Evolutionary conservation across 2,113 vertebrate species (phyloP), one percentile per base, ranked within the genome.

Genomic region (Dasypus novemcinctus): DNA sequence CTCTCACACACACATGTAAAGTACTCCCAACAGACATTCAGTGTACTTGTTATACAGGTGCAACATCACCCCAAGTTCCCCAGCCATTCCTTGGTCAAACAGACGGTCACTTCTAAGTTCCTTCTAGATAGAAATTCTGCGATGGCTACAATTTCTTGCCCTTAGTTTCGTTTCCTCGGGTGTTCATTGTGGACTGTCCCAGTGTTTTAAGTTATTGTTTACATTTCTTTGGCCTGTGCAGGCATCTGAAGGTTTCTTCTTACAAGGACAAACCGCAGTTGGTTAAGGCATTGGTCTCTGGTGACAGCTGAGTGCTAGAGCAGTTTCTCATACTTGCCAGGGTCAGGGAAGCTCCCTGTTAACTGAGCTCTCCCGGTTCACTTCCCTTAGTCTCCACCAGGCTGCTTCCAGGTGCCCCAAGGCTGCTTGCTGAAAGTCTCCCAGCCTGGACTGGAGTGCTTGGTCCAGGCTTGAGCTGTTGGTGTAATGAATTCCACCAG

Each of bases 221-320:
- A 11, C 49, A 4, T 36, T 94, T 81, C 8, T 3, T 59, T 68
- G 84, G 82, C 54, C 59, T 31, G 11, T 3, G 5, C 18, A 52
- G 41, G 14, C 21, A 10, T n/a, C n/a, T 80, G 20, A n/a, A 36
- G 7, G 5, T 87, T 89, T 78, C 71, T 84, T 92, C 71, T 41
- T 54, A 7, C 6, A 66, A 33, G 78, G 38, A 29, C 3, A 31
- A 63, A 52, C 25, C 21, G 8, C 2, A 0, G 12, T 25, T 52
- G 59, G 7, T 31, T 46, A 18, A 57, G 69, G 6, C 31, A 3
- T 49, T 17, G 2, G 52, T 90, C 36, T 90, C 36, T 76, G 71
- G 0, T 1, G 52, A 4, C 4, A 0, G n/a, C 38, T 20, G 20
- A 15, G 5, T 4, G 5, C 13, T 27, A 25, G 20, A 23, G 57